Base-by-base conservation (phyloP, 2,113 vertebrate genomes). In the Formicarius rufipectus region DNA sequence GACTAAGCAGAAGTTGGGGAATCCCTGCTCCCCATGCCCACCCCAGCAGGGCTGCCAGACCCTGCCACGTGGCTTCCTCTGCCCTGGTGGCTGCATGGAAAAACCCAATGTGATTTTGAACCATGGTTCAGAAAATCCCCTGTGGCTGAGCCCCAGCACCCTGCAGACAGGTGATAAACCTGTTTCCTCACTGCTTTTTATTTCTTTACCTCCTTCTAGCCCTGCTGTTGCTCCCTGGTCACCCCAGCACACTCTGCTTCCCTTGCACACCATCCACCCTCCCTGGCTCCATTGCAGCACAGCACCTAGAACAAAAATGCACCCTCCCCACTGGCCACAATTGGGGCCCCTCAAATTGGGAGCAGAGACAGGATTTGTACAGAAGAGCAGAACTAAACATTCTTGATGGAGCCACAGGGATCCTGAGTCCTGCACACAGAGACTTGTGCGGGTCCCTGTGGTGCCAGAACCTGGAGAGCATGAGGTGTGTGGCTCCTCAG, bases 191-290 rank as follows among this genome's bases (percentile, higher is more conserved):
- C 14, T 12, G 44, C 21, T 63, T 37, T 37, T 71, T n/a, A n/a
- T 35, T 19, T 28, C 10, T 45, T 64, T 77, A 63, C 19, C n/a
- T n/a, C n/a, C n/a, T n/a, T n/a, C 8, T 4, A 1, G 69, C 44
- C 35, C 40, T n/a, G 24, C 0, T 2, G 25, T 22, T 53, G n/a
- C 45, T 47, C 40, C 62, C 37, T 1, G 1, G 62, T 19, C 4
- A 1, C 80, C 24, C 11, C 4, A 1, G 39, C 71, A 25, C 1
- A 1, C 62, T 33, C 31, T 0, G 1, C 33, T 79, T 15, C 40
- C 55, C 47, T n/a, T 35, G 56, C 56, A 47, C 0, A 0, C 47
- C 0, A 3, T 40, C 69, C 10, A 0, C 0, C 0, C 15, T 77
- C 64, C 77, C 47, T 3, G 0, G 33, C 39, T 13, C 44, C 7